phyloP scores from a whole-genome alignment of 2,888 invertebrate species.

The Chouioia cunea region DNA sequence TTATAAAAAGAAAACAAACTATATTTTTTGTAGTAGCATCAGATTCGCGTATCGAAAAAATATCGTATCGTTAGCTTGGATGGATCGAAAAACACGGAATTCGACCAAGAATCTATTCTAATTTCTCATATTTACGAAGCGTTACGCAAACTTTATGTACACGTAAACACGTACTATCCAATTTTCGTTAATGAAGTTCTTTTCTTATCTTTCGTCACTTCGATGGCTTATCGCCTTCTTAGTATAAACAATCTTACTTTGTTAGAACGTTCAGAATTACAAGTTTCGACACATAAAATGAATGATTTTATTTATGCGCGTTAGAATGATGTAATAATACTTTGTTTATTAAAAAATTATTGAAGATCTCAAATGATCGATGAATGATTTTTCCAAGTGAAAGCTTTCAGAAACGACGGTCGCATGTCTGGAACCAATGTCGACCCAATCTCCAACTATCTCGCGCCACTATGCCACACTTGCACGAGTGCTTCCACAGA shows the following conservation, averaged over 20 bases:
- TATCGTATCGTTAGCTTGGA: neutral
- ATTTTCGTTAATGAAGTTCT: slow-evolving; percentile 14
- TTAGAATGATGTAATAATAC: no score
- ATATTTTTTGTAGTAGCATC: no score
- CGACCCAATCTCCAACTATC: neutral
- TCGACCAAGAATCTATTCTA: slow-evolving; percentile 4
- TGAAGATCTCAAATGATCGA: no score
- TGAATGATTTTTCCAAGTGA: no score
- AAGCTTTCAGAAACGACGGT: slow-evolving; percentile 1
- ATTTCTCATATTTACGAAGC: slow-evolving; percentile 5
- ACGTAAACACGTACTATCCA: neutral
- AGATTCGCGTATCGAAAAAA: no score
- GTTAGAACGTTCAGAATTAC: slow-evolving; percentile 3
- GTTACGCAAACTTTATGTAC: neutral
- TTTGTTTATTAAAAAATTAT: no score
- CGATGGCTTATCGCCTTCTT: slow-evolving; percentile 4
- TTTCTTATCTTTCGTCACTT: neutral
- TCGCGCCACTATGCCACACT: neutral
- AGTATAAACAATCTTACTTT: neutral
- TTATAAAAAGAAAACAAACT: no score
- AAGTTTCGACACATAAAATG: neutral
- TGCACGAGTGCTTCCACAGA: neutral
- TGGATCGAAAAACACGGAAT: neutral
- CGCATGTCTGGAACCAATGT: neutral
- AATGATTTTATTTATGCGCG: no score